These are phyloP conservation scores for Pristiophorus japonicus DNA, from an alignment of 2,113 vertebrate genomes.

Conservation along the genomic window DNA sequence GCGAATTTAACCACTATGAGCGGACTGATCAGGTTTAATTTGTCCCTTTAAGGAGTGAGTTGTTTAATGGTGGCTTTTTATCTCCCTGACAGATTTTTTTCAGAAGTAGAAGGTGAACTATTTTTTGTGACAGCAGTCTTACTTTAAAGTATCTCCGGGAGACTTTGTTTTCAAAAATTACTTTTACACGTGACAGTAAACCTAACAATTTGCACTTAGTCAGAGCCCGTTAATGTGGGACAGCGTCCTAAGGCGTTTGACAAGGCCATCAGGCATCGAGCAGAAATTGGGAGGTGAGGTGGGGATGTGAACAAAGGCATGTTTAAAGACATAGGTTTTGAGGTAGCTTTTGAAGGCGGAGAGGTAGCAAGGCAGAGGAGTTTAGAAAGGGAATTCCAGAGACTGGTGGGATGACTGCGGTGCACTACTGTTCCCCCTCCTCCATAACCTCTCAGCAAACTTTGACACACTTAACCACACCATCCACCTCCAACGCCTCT, in stretches of 20 bases:
- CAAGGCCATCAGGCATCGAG: background rate
- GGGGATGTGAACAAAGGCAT: background rate
- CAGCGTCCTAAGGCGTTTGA: background rate
- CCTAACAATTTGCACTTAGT: background rate
- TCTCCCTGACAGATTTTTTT: constrained; percentile 24
- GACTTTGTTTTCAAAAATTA: constrained; percentile 7
- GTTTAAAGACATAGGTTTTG: background rate
- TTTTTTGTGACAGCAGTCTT: background rate
- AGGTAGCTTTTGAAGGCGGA: background rate
- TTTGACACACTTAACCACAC: too few species aligned
- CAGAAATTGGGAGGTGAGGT: background rate
- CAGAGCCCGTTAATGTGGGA: background rate
- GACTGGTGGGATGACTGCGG: too few species aligned
- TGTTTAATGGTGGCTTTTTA: constrained; percentile 21
- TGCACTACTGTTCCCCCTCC: too few species aligned
- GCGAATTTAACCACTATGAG: constrained; percentile 24
- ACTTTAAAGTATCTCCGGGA: constrained; percentile 12
- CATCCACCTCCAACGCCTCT: too few species aligned
- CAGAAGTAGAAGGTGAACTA: background rate
- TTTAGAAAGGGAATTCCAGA: too few species aligned
- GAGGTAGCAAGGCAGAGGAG: too few species aligned
- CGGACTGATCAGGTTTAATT: constrained; percentile 27
- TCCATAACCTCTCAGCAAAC: too few species aligned
- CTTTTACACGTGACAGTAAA: background rate
- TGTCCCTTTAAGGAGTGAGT: constrained; percentile 19